Percentiles rank a stretch among this genome's conserved stretches.
phyloP scores from a whole-genome alignment of 2,888 invertebrate genomes.

The Quadroppia sp. region DNA sequence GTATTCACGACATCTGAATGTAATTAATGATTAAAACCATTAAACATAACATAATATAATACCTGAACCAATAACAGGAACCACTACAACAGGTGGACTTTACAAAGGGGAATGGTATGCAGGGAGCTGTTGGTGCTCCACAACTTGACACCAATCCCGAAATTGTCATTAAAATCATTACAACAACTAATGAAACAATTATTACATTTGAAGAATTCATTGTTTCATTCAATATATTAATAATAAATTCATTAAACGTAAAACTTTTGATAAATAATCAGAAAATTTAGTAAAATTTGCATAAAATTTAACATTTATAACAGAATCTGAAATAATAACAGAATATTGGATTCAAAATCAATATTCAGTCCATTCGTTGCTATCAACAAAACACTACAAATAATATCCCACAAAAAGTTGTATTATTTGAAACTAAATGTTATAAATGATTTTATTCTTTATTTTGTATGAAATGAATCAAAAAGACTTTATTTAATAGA shows the following conservation, averaged over 20 bases:
- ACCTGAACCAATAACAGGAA: constrained; percentile 31
- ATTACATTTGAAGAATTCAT: neutral
- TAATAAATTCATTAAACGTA: no score
- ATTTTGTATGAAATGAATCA: neutral
- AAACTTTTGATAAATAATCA: no score
- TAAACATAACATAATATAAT: no score
- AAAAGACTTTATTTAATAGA: no score
- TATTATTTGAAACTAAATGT: no score
- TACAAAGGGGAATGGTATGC: constrained; percentile 21
- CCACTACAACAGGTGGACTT: constrained; percentile 30
- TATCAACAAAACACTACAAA: constrained; percentile 9
- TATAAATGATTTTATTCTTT: neutral
- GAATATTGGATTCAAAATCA: neutral
- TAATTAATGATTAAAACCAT: neutral
- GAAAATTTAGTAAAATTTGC: no score
- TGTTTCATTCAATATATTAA: neutral
- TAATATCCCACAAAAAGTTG: neutral
- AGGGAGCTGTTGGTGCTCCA: constrained; percentile 6
- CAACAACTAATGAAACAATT: neutral
- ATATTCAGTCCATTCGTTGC: constrained; percentile 5
- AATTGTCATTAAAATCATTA: neutral
- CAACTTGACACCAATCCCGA: neutral
- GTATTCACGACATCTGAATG: constrained; percentile 17
- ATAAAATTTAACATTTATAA: no score
- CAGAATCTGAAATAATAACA: no score